These are phyloP conservation scores for Hypselothyrea guttata DNA, from an alignment of 2,888 invertebrate species.

Conservation along the genomic window DNA sequence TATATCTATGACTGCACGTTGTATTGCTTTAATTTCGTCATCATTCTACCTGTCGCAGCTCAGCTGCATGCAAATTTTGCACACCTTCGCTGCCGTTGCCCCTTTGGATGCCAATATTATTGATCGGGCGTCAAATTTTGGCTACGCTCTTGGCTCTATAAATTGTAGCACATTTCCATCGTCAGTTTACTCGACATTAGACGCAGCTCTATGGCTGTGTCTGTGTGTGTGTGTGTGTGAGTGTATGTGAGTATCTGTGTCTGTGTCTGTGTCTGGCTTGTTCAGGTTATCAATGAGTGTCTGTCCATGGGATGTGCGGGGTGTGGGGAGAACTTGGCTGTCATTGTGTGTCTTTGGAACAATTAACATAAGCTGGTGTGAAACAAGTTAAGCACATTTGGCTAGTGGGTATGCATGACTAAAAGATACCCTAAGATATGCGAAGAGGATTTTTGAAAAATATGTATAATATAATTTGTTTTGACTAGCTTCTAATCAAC, in stretches of 20 bases:
- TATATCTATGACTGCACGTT: slow-evolving; percentile 36
- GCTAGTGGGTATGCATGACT: not conserved
- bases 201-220: not conserved
- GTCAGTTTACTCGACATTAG: slow-evolving; percentile 20
- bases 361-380: slow-evolving; percentile 51
- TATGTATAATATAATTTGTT: no score
- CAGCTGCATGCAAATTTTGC: slow-evolving; percentile 63
- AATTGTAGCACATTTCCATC: slow-evolving; percentile 63
- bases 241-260: no score
- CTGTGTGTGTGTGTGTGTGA: slow-evolving; percentile 6
- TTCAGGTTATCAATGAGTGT: slow-evolving; percentile 24
- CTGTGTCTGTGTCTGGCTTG: slow-evolving; percentile 26
- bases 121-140: slow-evolving; percentile 72
- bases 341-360: slow-evolving; percentile 38
- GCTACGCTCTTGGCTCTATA: slow-evolving; percentile 29
- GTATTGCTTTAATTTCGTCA: slow-evolving; percentile 74
- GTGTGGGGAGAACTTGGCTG: slow-evolving; percentile 15
- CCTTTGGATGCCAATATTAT: slow-evolving; percentile 61
- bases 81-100: not conserved
- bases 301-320: not conserved
- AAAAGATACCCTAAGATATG: not conserved
- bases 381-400: not conserved
- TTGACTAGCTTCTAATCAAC: no score
- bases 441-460: no score
- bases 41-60: slow-evolving; percentile 53